Percentiles rank a stretch among this genome's conserved stretches.
Conservation (phyloP, 2,113 vertebrate genomes). For the Heloderma charlesbogerti region DNA sequence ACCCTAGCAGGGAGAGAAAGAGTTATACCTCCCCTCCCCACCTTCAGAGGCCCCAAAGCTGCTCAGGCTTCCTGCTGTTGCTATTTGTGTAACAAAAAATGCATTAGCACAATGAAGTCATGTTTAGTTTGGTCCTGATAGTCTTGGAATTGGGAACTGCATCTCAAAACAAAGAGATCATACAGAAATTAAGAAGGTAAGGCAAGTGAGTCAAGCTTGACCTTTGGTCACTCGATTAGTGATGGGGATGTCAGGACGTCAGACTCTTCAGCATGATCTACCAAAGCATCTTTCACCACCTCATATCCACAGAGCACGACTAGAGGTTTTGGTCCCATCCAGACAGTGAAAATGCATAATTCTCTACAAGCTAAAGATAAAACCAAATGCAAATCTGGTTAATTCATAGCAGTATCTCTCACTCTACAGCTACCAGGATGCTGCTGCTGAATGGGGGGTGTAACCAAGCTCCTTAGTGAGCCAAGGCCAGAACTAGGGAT, state of each 20-base stretch:
- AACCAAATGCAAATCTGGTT: fast-evolving
- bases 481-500: no score
- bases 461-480: no score
- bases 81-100: no score
- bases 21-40: no score
- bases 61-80: no score
- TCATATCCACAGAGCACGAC: slow-evolving; percentile 66
- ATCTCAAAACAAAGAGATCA: not conserved
- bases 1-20: no score
- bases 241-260: slow-evolving; percentile 49
- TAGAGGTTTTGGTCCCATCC: not conserved
- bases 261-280: slow-evolving; percentile 60
- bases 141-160: not conserved
- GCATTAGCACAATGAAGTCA: no score
- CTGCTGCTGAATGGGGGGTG: no score
- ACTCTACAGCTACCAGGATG: no score
- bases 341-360: slow-evolving; percentile 60
- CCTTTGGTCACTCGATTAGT: slow-evolving; percentile 38
- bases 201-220: slow-evolving; percentile 38
- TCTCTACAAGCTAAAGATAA: slow-evolving; percentile 57
- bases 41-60: no score
- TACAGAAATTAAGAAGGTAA: no score
- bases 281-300: slow-evolving; percentile 58
- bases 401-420: no score
- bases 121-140: not conserved